Percentiles rank a stretch among this genome's conserved stretches.
Conservation (phyloP, 2,797 vertebrate genomes). For the Paramormyrops hopkinsi region DNA sequence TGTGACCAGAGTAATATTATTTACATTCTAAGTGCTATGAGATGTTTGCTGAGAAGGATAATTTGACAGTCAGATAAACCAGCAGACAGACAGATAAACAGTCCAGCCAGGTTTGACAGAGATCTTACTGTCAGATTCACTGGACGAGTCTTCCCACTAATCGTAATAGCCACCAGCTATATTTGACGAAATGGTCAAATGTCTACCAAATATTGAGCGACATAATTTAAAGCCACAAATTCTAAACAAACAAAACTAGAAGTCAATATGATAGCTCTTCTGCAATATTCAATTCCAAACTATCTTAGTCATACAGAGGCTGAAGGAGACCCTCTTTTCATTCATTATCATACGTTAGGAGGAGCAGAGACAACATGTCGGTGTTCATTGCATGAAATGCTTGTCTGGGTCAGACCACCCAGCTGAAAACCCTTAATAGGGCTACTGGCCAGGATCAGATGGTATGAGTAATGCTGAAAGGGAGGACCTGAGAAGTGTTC, state of each 20-base stretch:
- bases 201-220: conserved; percentile 76
- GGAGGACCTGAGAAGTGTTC: background rate
- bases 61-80: conserved; percentile 80
- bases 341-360: conserved; percentile 14
- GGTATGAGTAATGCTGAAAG: background rate
- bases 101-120: conserved; percentile 65
- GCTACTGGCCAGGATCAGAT: background rate
- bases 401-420: conserved; percentile 30
- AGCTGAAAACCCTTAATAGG: conserved; percentile 12
- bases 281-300: conserved; percentile 19
- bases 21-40: conserved; percentile 60
- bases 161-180: conserved; percentile 68
- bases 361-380: conserved; percentile 2
- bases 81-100: conserved; percentile 78
- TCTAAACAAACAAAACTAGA: conserved; percentile 41
- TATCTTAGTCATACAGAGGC: conserved; percentile 43
- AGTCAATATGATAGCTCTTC: background rate
- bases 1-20: conserved; percentile 55
- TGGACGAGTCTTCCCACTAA: conserved; percentile 66
- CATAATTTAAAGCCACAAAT: conserved; percentile 52
- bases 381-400: background rate
- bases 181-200: conserved; percentile 75
- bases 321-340: conserved; percentile 23
- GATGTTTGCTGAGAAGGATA: conserved; percentile 73
- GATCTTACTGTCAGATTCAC: conserved; percentile 74